Evolutionary conservation across 2,888 invertebrate species (phyloP), one percentile per base, ranked within the genome.

Genomic region (Aelia acuminata): DNA sequence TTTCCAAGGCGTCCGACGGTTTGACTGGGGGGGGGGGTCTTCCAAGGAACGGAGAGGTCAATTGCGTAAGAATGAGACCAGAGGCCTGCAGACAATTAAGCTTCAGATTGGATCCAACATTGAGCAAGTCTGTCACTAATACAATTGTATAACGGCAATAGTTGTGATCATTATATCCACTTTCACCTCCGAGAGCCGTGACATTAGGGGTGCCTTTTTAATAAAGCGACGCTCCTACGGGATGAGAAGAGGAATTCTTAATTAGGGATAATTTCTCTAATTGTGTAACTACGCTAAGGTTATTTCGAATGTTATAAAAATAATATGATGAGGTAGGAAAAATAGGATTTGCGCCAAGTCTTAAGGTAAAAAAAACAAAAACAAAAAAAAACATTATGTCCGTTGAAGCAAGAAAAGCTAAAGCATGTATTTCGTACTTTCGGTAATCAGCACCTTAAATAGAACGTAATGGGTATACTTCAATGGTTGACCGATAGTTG

Each of bases 61-160:
- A 80, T 80, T 80, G 80, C 80, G 80, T 80, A 80, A 80, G 80
- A 80, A 80, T 80, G n/a, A 80, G 80, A n/a, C 43, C 80, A 80
- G 80, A 43, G 80, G 43, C 43, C 80, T 43, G n/a, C 80, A 43
- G 80, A 80, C 80, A 80, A 80, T 80, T 80, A 80, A 80, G 80
- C 80, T 35, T 47, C 43, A 47, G 80, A 80, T 80, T 80, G 80
- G 80, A 80, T 80, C 80, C 80, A n/a, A 80, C 43, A 80, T 80
- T 80, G 80, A 43, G 80, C 80, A 80, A 80, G 80, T 11, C 80
- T 80, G 80, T 80, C 80, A 43, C 80, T 80, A 80, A 80, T 80
- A 80, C 80, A 80, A 80, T 80, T 80, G 80, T 80, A 80, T 80
- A 80, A 80, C 80, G 80, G 80, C 80, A 47, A 80, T 43, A 43